phyloP scores from a whole-genome alignment of 2,888 invertebrate species.

The Seira ritae region DNA sequence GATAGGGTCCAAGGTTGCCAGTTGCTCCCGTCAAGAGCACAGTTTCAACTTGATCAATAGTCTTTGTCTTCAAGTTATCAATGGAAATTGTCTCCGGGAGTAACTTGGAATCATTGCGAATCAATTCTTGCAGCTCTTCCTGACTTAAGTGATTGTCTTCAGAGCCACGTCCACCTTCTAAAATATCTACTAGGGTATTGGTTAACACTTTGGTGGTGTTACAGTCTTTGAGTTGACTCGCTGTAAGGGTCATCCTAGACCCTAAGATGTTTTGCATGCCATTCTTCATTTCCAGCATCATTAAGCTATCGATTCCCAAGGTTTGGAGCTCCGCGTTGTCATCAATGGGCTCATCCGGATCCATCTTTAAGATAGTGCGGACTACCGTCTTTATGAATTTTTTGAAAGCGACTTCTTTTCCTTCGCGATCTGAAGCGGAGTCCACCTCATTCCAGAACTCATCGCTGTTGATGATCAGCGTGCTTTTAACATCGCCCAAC shows the following conservation, averaged over 20 bases:
- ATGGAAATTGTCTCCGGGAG: constrained; percentile 34
- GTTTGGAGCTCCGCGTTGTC: constrained; percentile 41
- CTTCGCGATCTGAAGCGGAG: constrained; percentile 10
- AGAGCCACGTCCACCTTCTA: constrained; percentile 5
- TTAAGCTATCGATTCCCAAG: constrained; percentile 57
- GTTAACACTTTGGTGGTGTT: constrained; percentile 34
- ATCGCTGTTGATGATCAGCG: constrained; percentile 23
- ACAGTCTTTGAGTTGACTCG: constrained; percentile 51
- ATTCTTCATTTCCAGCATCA: constrained; percentile 63
- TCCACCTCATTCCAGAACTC: constrained; percentile 60
- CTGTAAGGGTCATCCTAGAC: constrained; percentile 35
- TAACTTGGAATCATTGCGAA: constrained; percentile 37
- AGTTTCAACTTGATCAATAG: constrained; percentile 5
- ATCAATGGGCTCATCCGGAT: constrained; percentile 39
- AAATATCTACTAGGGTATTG: constrained; percentile 38
- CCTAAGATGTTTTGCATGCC: constrained; percentile 52
- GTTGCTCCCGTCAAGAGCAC: constrained; percentile 54
- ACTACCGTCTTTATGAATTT: constrained; percentile 36
- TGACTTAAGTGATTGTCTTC: not conserved
- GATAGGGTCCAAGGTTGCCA: constrained; percentile 51
- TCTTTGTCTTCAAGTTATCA: not conserved
- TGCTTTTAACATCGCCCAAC: constrained; percentile 9
- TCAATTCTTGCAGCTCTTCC: constrained; percentile 37
- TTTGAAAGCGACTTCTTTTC: constrained; percentile 31
- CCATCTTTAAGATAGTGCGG: constrained; percentile 39